Percentiles rank a stretch among this genome's conserved stretches.
These are phyloP conservation scores for Anolis sagrei DNA, from an alignment of 2,113 vertebrate genomes.

Conservation along the genomic window DNA sequence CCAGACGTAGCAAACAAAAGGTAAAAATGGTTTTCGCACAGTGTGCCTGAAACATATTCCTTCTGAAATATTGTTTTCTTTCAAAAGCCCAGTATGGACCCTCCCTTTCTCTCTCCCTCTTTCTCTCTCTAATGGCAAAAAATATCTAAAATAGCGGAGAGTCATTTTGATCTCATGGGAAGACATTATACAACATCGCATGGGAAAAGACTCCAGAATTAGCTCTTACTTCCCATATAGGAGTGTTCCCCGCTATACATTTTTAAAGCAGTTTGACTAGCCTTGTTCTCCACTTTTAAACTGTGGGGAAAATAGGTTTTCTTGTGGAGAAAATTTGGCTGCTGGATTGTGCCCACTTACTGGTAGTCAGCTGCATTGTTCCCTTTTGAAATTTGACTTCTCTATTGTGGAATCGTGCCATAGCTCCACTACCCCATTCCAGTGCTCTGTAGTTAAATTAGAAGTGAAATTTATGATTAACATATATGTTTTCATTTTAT, in stretches of 20 bases:
- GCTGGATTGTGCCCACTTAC: not conserved
- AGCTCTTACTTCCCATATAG: not conserved
- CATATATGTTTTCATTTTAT: conserved; percentile 8
- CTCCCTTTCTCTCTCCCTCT: conserved; percentile 3
- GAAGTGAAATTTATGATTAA: conserved; percentile 6
- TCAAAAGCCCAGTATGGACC: conserved; percentile 24
- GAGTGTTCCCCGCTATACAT: not conserved
- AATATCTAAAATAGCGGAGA: not conserved
- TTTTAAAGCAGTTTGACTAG: not conserved
- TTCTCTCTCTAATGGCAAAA: conserved; percentile 23
- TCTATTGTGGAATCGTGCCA: not conserved
- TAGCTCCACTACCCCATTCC: not conserved
- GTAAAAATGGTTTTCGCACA: conserved; percentile 8
- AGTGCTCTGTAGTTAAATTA: not conserved
- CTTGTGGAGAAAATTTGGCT: not conserved
- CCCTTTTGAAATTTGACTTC: not conserved
- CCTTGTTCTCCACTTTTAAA: conserved; percentile 8
- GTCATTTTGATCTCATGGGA: conserved; percentile 1
- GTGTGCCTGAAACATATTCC: conserved; percentile 29
- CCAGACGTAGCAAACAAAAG: not conserved
- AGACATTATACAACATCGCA: not conserved
- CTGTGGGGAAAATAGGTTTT: not conserved
- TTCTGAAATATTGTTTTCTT: conserved; percentile 2
- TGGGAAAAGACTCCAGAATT: not conserved
- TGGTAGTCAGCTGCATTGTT: not conserved